Conservation (phyloP, 2,797 vertebrate species). For the Halcyon chelicuti region DNA sequence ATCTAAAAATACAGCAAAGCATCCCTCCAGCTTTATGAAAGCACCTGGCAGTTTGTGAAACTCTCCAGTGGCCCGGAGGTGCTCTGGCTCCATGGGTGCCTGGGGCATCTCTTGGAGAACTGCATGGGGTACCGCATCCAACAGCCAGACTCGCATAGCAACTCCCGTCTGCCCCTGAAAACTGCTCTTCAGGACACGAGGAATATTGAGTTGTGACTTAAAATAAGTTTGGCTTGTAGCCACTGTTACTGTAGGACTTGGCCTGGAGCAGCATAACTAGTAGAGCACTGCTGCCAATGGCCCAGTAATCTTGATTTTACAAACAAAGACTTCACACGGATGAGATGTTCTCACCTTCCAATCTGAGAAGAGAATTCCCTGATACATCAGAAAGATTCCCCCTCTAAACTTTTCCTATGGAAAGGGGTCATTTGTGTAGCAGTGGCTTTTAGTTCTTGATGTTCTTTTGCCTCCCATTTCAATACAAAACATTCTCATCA, state of each 20-base stretch:
- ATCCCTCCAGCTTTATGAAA: neutral
- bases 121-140: rapidly evolving
- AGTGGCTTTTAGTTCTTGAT: neutral
- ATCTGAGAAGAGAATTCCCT: neutral
- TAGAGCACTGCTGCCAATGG: neutral
- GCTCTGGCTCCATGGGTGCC: neutral
- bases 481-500: neutral
- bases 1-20: neutral
- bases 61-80: neutral
- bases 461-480: neutral
- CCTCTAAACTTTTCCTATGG: neutral
- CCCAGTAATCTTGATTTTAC: neutral
- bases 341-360: neutral
- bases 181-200: neutral
- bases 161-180: neutral
- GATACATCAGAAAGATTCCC: neutral
- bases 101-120: neutral
- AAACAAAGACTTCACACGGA: neutral
- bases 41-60: rapidly evolving
- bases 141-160: neutral
- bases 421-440: neutral
- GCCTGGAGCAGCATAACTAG: neutral
- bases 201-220: neutral
- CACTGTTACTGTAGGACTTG: neutral
- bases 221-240: neutral